Conservation (phyloP, 2,797 vertebrate species). For the Sciaenops ocellatus region DNA sequence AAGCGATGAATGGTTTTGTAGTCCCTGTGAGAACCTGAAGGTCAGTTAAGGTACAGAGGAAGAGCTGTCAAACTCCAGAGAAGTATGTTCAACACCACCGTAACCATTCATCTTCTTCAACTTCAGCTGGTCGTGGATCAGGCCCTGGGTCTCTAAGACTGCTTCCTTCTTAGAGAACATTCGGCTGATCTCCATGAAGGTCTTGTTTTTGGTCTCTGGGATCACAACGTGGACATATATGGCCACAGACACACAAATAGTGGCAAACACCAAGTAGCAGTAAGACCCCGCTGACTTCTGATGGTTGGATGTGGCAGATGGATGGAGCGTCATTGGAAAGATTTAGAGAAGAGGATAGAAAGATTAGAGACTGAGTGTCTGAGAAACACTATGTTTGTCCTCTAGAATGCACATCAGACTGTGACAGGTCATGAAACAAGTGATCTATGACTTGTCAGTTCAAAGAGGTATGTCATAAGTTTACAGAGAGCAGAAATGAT, state of each 20-base stretch:
- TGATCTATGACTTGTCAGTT: neutral
- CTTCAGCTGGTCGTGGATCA: constrained; percentile 81
- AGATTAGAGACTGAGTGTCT: neutral
- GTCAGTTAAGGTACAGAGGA: constrained; percentile 73
- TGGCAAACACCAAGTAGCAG: constrained; percentile 92
- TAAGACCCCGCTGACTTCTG: constrained; percentile 91
- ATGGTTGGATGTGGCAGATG: constrained; percentile 5
- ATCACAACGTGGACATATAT: constrained; percentile 88
- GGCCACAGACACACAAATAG: constrained; percentile 87
- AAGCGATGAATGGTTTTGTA: neutral
- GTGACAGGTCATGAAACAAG: neutral
- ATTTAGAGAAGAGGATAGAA: neutral
- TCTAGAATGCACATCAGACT: neutral
- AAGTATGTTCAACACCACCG: constrained; percentile 85
- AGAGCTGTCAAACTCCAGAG: constrained; percentile 86
- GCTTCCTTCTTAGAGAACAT: constrained; percentile 85
- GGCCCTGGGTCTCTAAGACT: constrained; percentile 74
- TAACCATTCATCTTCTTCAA: constrained; percentile 89
- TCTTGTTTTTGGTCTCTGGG: constrained; percentile 95
- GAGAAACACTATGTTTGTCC: neutral
- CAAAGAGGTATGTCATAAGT: neutral
- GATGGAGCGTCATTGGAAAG: neutral
- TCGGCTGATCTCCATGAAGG: constrained; percentile 92
- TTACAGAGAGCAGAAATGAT: neutral
- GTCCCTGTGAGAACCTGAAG: neutral